Conservation (phyloP, 1,140 invertebrate species). For the Monochamus saltuarius region DNA sequence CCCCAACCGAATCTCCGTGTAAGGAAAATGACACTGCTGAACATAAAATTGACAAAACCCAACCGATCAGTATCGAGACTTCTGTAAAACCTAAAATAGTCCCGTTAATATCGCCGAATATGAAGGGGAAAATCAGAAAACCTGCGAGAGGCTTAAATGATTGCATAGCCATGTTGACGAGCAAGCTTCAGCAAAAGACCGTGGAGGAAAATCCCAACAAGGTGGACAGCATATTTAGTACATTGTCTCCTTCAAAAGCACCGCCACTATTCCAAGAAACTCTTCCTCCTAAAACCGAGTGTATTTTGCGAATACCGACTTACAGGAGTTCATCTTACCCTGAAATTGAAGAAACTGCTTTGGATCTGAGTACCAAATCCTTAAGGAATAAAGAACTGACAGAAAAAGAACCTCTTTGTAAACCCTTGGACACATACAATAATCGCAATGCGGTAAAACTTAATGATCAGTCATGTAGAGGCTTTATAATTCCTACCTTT, state of each 20-base stretch:
- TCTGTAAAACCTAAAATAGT: slow-evolving; percentile 25
- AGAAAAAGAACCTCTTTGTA: too few species aligned
- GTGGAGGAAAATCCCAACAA: slow-evolving; percentile 18
- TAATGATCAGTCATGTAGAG: too few species aligned
- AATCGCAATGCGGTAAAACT: too few species aligned
- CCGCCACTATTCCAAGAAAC: slow-evolving; percentile 8
- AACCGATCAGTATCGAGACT: slow-evolving; percentile 28
- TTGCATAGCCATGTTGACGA: slow-evolving; percentile 59
- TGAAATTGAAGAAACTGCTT: slow-evolving; percentile 24
- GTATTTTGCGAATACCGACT: slow-evolving; percentile 32
- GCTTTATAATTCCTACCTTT: too few species aligned
- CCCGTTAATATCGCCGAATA: slow-evolving; percentile 30
- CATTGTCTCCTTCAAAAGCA: slow-evolving; percentile 8
- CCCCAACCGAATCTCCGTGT: not conserved
- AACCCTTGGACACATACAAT: too few species aligned
- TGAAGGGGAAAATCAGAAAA: slow-evolving; percentile 51
- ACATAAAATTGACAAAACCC: not conserved
- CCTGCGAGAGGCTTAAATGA: slow-evolving; percentile 53
- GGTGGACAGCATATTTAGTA: slow-evolving; percentile 21
- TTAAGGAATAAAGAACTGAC: not conserved
- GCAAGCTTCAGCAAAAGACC: slow-evolving; percentile 46
- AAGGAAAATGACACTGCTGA: not conserved
- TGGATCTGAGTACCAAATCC: slow-evolving; percentile 34
- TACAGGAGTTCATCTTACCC: slow-evolving; percentile 19
- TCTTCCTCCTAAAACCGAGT: slow-evolving; percentile 22